phyloP scores from a whole-genome alignment of 2,888 invertebrate genomes.

The Eristalis tenax region DNA sequence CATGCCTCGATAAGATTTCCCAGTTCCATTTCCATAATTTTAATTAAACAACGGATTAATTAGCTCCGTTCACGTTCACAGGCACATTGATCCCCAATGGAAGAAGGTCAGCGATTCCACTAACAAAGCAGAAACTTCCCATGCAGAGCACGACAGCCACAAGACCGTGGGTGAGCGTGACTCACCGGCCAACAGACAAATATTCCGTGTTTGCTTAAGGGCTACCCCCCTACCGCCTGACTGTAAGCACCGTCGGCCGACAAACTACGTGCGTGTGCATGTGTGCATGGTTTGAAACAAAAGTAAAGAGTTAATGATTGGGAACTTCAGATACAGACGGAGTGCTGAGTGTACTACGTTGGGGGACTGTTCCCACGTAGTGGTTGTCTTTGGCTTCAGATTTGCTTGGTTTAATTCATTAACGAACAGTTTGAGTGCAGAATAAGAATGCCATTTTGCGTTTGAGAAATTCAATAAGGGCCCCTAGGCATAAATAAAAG shows the following conservation, averaged over 20 bases:
- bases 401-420: not conserved
- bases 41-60: conserved; percentile 30
- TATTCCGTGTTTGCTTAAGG: conserved; percentile 37
- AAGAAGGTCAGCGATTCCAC: conserved; percentile 9
- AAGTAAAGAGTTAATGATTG: conserved; percentile 7
- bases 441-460: not conserved
- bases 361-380: not conserved
- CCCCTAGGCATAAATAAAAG: not conserved
- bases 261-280: not conserved
- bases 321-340: not conserved
- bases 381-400: too few species aligned
- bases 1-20: conserved; percentile 15
- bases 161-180: conserved; percentile 45
- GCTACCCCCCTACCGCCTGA: conserved; percentile 5
- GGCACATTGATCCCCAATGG: conserved; percentile 35
- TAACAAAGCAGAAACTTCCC: conserved; percentile 8
- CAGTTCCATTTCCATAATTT: conserved; percentile 18
- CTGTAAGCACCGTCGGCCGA: not conserved
- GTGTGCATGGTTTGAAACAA: not conserved
- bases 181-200: conserved; percentile 5
- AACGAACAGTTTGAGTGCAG: not conserved
- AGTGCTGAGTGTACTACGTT: not conserved
- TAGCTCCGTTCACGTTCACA: conserved; percentile 8
- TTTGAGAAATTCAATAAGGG: not conserved
- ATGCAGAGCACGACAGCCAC: conserved; percentile 1